phyloP scores from a whole-genome alignment of 2,797 vertebrate species.

The Pseudochirops corinnae region DNA sequence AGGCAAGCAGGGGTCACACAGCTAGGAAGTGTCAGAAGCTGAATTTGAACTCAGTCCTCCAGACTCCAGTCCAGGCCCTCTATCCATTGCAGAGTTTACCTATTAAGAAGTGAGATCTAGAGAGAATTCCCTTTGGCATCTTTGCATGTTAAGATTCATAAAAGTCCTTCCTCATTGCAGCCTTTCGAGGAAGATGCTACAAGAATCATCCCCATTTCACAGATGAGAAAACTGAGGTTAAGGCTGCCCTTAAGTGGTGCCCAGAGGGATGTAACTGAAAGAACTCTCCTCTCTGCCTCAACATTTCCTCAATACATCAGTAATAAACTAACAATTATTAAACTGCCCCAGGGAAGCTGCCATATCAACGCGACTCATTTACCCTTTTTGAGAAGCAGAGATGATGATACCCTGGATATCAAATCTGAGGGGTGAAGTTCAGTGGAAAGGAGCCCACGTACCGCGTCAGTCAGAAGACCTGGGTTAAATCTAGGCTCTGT shows the following conservation, averaged over 20 bases:
- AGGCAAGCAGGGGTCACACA: not conserved
- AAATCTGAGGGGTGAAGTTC: not conserved
- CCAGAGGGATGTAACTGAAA: not conserved
- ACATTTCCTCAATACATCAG: not conserved
- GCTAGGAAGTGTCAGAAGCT: not conserved
- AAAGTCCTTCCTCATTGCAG: not conserved
- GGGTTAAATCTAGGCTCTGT: not conserved
- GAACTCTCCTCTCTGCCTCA: not conserved
- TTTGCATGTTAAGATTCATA: not conserved
- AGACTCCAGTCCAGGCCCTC: not conserved
- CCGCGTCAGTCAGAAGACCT: not conserved
- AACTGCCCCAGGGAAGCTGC: not conserved
- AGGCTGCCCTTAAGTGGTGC: not conserved
- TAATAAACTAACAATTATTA: not conserved
- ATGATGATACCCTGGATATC: not conserved
- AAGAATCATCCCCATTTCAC: not conserved
- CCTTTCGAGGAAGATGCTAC: not conserved
- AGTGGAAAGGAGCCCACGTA: not conserved
- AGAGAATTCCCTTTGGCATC: not conserved
- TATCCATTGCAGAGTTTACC: not conserved
- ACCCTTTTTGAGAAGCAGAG: conserved; percentile 12
- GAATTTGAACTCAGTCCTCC: not conserved
- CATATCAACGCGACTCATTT: not conserved
- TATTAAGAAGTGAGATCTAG: not conserved
- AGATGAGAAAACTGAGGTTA: not conserved